phyloP scores from a whole-genome alignment of 2,113 vertebrate species.

The Arizona elegans region DNA sequence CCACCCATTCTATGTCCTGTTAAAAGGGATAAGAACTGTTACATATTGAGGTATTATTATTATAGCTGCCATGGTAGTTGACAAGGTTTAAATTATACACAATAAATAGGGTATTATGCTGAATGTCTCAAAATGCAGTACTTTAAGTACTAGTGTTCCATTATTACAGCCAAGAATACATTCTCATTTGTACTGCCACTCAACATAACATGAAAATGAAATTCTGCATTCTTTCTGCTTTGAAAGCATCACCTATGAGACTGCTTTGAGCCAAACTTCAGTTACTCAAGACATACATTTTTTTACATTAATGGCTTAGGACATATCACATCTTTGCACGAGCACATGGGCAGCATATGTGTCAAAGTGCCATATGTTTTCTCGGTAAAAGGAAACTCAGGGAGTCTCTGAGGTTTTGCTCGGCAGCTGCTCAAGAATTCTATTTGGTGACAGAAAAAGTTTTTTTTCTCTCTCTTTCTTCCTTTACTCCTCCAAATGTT shows the following conservation, averaged over 20 bases:
- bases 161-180: neutral
- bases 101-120: neutral
- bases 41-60: neutral
- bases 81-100: neutral
- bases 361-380: constrained; percentile 9
- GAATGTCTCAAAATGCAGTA: neutral
- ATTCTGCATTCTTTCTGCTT: neutral
- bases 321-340: neutral
- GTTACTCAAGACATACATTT: neutral
- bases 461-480: neutral
- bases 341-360: constrained; percentile 15
- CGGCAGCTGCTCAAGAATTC: constrained; percentile 11
- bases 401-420: constrained; percentile 25
- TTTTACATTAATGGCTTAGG: neutral
- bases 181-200: neutral
- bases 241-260: neutral
- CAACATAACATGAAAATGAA: neutral
- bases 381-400: neutral
- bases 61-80: neutral
- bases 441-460: neutral
- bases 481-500: neutral
- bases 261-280: neutral
- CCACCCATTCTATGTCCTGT: neutral
- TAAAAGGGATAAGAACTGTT: neutral
- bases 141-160: neutral